phyloP scores from a whole-genome alignment of 92 coral and sea anemone species.

The Virgularia gustaviana region DNA sequence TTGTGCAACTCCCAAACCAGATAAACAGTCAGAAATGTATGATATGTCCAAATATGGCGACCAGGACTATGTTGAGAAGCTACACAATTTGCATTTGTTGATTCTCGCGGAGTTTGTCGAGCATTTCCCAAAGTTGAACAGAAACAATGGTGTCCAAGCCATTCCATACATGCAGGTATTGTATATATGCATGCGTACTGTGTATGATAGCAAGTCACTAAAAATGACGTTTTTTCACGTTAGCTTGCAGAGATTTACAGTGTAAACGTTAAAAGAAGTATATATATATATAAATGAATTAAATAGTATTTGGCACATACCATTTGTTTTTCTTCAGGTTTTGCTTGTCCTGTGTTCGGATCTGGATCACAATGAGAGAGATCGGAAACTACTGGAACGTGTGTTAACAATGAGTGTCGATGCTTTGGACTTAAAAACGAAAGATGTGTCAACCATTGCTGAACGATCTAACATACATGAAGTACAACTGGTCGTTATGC shows the following conservation, averaged over 20 bases:
- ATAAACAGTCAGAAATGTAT: constrained; percentile 60
- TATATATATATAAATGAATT: too few relatives aligned
- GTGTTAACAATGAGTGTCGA: constrained; percentile 68
- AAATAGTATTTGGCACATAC: not conserved
- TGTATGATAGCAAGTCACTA: not conserved
- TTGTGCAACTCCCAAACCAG: constrained; percentile 57
- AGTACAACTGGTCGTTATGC: constrained; percentile 88
- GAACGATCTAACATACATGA: constrained; percentile 73
- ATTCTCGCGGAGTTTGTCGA: constrained; percentile 70
- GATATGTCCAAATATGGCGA: constrained; percentile 53
- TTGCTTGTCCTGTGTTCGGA: constrained; percentile 85
- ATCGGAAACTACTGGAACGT: constrained; percentile 58
- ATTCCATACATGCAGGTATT: constrained; percentile 97
- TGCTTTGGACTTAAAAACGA: constrained; percentile 70
- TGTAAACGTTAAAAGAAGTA: too few relatives aligned
- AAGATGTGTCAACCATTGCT: constrained; percentile 58
- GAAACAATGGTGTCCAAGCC: constrained; percentile 87
- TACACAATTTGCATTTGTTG: constrained; percentile 71
- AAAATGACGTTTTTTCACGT: too few relatives aligned
- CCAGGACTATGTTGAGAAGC: constrained; percentile 62
- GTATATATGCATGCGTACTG: too few relatives aligned
- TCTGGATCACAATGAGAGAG: constrained; percentile 78
- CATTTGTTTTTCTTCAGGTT: constrained; percentile 53
- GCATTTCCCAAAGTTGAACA: constrained; percentile 70
- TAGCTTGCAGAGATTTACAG: too few relatives aligned